A percentile compares a stretch with the other conserved stretches of the same genome.
phyloP scores from a whole-genome alignment of 23 tunicate genomes.

The Trididemnum nubilum region DNA sequence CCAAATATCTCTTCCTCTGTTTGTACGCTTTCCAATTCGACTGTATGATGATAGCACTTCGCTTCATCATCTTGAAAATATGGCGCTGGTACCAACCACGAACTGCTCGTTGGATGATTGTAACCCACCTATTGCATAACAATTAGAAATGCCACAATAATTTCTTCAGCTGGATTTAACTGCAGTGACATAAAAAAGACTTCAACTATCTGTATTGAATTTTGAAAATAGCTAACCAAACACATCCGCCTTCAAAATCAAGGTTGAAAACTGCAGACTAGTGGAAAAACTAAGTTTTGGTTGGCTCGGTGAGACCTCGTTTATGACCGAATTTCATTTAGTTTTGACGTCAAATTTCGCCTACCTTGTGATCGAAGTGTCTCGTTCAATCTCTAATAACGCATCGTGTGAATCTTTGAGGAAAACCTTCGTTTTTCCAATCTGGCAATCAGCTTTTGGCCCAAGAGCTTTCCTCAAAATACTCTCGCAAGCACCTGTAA shows the following conservation, averaged over 20 bases:
- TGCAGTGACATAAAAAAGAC: too few relatives aligned
- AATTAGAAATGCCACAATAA: too few relatives aligned
- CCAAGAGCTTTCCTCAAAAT: conserved; percentile 60
- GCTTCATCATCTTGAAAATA: conserved; percentile 33
- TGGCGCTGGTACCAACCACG: conserved; percentile 87
- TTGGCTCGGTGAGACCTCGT: too few relatives aligned
- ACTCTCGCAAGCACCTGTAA: conserved; percentile 65
- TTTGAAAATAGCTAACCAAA: too few relatives aligned
- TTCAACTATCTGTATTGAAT: too few relatives aligned
- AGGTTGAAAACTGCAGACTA: too few relatives aligned
- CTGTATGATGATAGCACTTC: conserved; percentile 73
- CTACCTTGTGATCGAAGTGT: conserved; percentile 51
- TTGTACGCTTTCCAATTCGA: conserved; percentile 62
- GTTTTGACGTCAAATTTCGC: too few relatives aligned
- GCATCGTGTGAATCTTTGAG: conserved; percentile 94
- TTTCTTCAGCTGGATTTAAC: too few relatives aligned
- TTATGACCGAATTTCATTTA: too few relatives aligned
- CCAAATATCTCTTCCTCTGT: conserved; percentile 51
- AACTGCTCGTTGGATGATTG: conserved; percentile 89
- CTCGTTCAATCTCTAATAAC: conserved; percentile 69
- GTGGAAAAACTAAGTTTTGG: too few relatives aligned
- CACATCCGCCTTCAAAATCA: too few relatives aligned
- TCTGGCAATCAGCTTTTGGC: conserved; percentile 79
- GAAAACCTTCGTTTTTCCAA: conserved; percentile 90
- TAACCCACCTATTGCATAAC: conserved; percentile 75